A percentile compares a stretch with the other conserved stretches of the same genome.
phyloP scores from a whole-genome alignment of 2,888 invertebrate genomes.

The Drosophila siamana region DNA sequence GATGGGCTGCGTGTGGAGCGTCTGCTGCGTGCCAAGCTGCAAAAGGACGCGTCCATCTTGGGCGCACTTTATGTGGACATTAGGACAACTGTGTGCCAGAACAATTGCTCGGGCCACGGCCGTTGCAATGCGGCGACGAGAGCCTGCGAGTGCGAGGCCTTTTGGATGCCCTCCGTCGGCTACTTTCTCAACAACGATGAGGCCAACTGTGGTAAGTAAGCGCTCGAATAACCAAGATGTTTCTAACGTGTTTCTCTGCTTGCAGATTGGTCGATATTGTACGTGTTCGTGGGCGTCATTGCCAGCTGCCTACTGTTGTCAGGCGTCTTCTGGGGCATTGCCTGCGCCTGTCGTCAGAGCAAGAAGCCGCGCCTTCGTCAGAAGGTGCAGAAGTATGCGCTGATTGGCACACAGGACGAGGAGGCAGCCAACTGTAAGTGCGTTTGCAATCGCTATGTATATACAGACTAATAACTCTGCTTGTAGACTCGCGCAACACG shows the following conservation, averaged over 20 bases:
- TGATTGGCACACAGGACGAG: slow-evolving; percentile 90
- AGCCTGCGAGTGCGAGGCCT: slow-evolving; percentile 95
- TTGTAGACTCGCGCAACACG: slow-evolving; percentile 84
- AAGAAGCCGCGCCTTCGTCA: slow-evolving; percentile 86
- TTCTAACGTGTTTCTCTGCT: fast-evolving
- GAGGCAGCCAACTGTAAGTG: slow-evolving; percentile 86
- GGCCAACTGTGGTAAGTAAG: slow-evolving; percentile 91
- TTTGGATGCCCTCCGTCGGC: slow-evolving; percentile 97
- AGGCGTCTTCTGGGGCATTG: slow-evolving; percentile 88
- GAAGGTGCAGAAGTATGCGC: slow-evolving; percentile 89
- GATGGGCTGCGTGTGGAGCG: slow-evolving; percentile 89
- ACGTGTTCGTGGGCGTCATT: slow-evolving; percentile 92
- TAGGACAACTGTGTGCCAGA: slow-evolving; percentile 95
- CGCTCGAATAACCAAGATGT: too few relatives aligned
- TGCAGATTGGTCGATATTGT: slow-evolving; percentile 96
- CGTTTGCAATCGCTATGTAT: background rate
- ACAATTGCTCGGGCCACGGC: slow-evolving; percentile 96
- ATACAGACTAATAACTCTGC: too few relatives aligned
- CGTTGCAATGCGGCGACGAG: slow-evolving; percentile 93
- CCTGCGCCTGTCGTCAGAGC: slow-evolving; percentile 88
- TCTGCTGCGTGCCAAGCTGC: slow-evolving; percentile 89
- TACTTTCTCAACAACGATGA: slow-evolving; percentile 88
- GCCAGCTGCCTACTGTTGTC: slow-evolving; percentile 88
- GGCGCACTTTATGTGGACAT: slow-evolving; percentile 90
- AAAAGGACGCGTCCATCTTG: slow-evolving; percentile 90